Conservation (phyloP, 2,888 invertebrate genomes). For the Aradus depressus region DNA sequence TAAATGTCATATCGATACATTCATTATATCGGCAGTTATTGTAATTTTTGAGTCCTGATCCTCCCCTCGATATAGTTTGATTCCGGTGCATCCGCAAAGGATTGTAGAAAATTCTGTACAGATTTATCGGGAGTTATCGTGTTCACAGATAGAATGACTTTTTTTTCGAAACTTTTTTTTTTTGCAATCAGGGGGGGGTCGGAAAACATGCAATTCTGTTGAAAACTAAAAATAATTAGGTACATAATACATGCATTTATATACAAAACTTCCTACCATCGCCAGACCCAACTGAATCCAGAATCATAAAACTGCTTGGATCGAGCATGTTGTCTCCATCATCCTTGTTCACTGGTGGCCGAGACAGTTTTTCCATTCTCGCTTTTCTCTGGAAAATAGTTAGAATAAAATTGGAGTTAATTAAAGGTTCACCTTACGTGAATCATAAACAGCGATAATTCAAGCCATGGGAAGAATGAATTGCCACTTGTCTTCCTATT, state of each 20-base stretch:
- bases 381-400: constrained; percentile 12
- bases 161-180: too few relatives aligned
- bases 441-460: neutral
- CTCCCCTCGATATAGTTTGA: too few relatives aligned
- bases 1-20: too few relatives aligned
- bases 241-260: neutral
- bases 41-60: too few relatives aligned
- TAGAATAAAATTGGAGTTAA: neutral
- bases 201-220: too few relatives aligned
- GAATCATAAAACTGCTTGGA: constrained; percentile 73
- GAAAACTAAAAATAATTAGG: neutral
- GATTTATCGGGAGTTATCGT: too few relatives aligned
- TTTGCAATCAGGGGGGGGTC: too few relatives aligned
- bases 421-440: neutral
- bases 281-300: constrained; percentile 82
- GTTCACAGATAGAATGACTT: too few relatives aligned
- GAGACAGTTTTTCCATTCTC: constrained; percentile 11
- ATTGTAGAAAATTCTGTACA: too few relatives aligned
- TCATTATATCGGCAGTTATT: too few relatives aligned
- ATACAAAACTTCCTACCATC: constrained; percentile 35
- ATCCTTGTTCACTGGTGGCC: constrained; percentile 17
- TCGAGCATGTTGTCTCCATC: constrained; percentile 50
- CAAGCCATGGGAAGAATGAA: neutral
- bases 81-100: too few relatives aligned
- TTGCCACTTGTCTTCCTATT: neutral